Conservation (phyloP, 2,888 invertebrate genomes). For the Dilophus febrilis region DNA sequence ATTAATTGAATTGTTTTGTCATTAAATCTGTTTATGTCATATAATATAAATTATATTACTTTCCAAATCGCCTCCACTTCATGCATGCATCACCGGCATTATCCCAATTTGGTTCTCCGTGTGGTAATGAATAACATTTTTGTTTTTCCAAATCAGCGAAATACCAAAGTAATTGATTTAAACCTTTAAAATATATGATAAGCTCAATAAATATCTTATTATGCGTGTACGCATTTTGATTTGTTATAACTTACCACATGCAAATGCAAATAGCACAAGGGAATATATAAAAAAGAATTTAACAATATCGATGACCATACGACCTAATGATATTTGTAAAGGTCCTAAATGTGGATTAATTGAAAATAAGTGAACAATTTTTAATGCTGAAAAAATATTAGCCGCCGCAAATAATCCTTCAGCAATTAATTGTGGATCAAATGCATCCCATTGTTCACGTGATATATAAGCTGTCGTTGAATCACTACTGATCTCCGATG, state of each 20-base stretch:
- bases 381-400: slow-evolving; percentile 84
- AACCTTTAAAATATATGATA: slow-evolving; percentile 28
- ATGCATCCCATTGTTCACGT: slow-evolving; percentile 78
- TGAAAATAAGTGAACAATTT: slow-evolving; percentile 80
- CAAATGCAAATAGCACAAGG: slow-evolving; percentile 77
- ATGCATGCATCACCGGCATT: slow-evolving; percentile 59
- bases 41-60: slow-evolving; percentile 33
- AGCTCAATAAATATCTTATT: no score
- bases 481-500: slow-evolving; percentile 46
- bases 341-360: slow-evolving; percentile 88
- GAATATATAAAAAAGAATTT: slow-evolving; percentile 86
- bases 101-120: slow-evolving; percentile 59
- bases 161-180: slow-evolving; percentile 89
- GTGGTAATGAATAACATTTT: slow-evolving; percentile 53
- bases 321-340: slow-evolving; percentile 76
- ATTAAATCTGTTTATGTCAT: slow-evolving; percentile 15
- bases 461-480: slow-evolving; percentile 56
- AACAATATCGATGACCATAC: slow-evolving; percentile 80
- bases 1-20: slow-evolving; percentile 8
- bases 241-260: slow-evolving; percentile 69
- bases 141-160: slow-evolving; percentile 71
- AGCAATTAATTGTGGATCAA: slow-evolving; percentile 83
- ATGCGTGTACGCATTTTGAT: no score
- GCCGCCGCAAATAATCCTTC: slow-evolving; percentile 90
- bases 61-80: slow-evolving; percentile 74